Base-by-base conservation (phyloP, 2,113 vertebrate genomes). In the Ailurus styani region DNA sequence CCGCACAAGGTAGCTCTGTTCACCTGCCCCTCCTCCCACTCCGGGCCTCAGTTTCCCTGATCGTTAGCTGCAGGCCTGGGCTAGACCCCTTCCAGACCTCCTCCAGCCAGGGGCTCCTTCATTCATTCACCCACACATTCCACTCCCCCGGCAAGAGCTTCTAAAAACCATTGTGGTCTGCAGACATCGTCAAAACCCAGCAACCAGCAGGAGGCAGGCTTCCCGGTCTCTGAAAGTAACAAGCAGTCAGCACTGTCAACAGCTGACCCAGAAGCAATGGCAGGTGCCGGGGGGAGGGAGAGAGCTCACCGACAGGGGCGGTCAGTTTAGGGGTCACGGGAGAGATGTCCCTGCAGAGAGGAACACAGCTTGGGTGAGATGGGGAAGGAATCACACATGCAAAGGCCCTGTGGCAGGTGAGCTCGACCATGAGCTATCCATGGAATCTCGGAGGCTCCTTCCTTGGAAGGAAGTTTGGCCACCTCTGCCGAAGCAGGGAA, bases 1-100 rank as follows among this genome's bases (percentile, higher is more conserved):
- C 3, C 2, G 1, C 42, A n/a, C 5, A 7, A 62, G 27, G 27
- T 13, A 2, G 0, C 13, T 64, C 5, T 1, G 0, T 6, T 1
- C 37, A 23, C 52, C 13, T 73, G 34, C 11, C 5, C 13, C 14
- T 29, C 55, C 47, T 37, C 14, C n/a, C 20, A 10, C 20, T 62
- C 62, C 3, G 13, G 37, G 77, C 52, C 52, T 81, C 93, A 14
- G 64, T 75, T 42, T 73, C 78, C 29, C 77, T 13, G 1, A 34
- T 34, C 13, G 29, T 64, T 31, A 34, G 15, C 13, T 34, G 62
- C 62, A 34, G 10, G 18, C 29, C 87, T 1, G 20, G 47, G 27
- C 11, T 23, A 27, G 27, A 1, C 50, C 4, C 0, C 15, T 7
- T 1, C 23, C 2, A 9, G 64, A 13, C 18, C 11, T 11, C n/a